phyloP scores from a whole-genome alignment of 2,113 vertebrate species.

The Todiramphus chloris region DNA sequence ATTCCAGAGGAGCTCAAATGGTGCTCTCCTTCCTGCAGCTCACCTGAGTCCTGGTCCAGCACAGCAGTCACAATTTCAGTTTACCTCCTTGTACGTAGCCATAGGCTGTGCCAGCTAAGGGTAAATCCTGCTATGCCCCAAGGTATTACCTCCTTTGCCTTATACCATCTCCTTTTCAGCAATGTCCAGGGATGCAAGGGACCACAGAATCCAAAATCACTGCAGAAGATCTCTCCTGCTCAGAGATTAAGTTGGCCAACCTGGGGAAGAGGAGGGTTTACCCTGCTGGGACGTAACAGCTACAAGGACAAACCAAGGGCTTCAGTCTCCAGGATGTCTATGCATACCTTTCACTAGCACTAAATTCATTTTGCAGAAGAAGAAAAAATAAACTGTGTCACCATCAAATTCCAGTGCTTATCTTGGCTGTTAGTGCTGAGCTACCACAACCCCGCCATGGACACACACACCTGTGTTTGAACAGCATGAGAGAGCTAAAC shows the following conservation, averaged over 20 bases:
- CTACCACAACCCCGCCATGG: background rate
- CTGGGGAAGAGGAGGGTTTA: background rate
- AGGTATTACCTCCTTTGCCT: background rate
- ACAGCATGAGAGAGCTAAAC: constrained; percentile 5
- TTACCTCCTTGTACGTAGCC: background rate
- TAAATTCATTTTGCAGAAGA: constrained; percentile 21
- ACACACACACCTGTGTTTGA: constrained; percentile 31
- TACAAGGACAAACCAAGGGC: background rate
- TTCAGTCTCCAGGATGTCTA: background rate
- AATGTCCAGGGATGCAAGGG: background rate
- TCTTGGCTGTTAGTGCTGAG: constrained; percentile 17
- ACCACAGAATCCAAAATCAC: background rate
- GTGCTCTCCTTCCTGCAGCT: background rate
- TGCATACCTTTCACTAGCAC: background rate
- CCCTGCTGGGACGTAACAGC: background rate
- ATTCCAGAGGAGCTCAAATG: background rate
- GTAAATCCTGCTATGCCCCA: background rate
- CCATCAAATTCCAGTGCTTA: constrained; percentile 26
- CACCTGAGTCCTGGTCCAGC: fast-evolving
- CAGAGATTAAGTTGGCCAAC: background rate
- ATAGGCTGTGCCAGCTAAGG: background rate
- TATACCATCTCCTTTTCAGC: background rate
- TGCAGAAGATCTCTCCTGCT: background rate
- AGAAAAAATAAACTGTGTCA: background rate
- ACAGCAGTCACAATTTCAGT: background rate